These are phyloP conservation scores for Machimus rusticus DNA, from an alignment of 2,888 invertebrate species.

Conservation along the genomic window DNA sequence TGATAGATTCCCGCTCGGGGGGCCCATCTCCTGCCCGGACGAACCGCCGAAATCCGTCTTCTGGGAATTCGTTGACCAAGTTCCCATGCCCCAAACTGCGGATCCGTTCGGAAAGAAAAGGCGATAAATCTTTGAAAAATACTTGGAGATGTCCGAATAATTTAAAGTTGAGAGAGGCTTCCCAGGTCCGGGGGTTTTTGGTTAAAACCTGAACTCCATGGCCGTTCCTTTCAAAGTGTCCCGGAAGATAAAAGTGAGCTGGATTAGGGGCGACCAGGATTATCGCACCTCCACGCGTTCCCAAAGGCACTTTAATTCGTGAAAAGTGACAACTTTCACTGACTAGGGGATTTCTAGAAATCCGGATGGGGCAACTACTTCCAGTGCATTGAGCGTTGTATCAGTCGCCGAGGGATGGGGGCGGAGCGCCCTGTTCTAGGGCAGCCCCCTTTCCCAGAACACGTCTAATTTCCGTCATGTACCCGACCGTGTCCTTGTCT, in stretches of 20 bases:
- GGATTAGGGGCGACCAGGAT: neutral
- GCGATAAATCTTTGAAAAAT: neutral
- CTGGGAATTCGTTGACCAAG: neutral
- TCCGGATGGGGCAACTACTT: neutral
- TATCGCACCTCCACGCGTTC: neutral
- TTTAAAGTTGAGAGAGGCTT: neutral
- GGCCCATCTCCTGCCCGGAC: neutral
- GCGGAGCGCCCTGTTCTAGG: neutral
- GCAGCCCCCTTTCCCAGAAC: neutral
- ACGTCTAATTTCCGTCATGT: neutral
- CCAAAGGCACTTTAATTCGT: neutral
- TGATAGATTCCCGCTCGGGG: neutral
- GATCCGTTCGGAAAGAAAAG: neutral
- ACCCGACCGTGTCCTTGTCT: neutral
- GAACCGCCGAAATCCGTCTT: neutral
- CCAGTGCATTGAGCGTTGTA: neutral
- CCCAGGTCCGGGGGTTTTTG: neutral
- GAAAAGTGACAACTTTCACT: neutral
- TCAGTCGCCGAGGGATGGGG: neutral
- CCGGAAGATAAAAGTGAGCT: neutral
- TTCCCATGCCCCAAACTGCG: neutral
- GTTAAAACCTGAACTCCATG: neutral
- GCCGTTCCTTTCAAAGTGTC: neutral
- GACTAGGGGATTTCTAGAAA: neutral
- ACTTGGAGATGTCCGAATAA: neutral